Evolutionary conservation across 2,888 invertebrate genomes (phyloP), one percentile per base, ranked within the genome.

Genomic region (Clostera curtula): DNA sequence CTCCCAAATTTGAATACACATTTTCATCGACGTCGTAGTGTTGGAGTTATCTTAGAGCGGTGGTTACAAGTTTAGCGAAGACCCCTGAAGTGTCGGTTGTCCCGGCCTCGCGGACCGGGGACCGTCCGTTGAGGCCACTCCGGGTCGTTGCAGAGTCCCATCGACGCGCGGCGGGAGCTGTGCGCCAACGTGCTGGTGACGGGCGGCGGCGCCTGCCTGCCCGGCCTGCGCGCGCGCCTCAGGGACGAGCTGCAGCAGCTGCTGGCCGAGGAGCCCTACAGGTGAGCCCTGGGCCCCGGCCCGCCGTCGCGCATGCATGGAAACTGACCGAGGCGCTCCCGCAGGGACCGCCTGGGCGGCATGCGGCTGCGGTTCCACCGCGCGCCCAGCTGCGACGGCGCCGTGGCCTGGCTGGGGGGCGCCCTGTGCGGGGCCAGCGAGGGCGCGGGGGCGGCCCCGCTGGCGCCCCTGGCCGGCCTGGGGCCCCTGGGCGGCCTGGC

Each of bases 151-250:
- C 64, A 91, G 87, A 92, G 95, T 47, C 93, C 96, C 0, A 85
- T 95, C 12, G 97, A 98, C 82, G 88, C 90, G 35, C 87, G 97
- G 7, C 86, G 87, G 28, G 83, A 85, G 24, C 80, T 98, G 19
- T 91, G 95, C 0, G 91, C 90, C 63, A 96, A 94, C 72, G 88
- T 98, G 43, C 80, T 98, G 29, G 74, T 98, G 10, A 88, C 92
- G 29, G 98, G 98, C 16, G 98, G 98, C 6, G 91, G 92, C 2
- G 86, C 91, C 0, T 91, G 92, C 87, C 79, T 93, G 40, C 90
- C 91, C 28, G 98, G 98, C 0, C 90, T 98, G 50, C 86, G 89
- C 54, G 87, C 92, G 11, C 87, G 98, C 27, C 83, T 98, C 1
- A 88, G 90, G 41, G 77, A 87, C 1, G 98, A 98, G 72, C 79